Base-by-base conservation (phyloP, 2,888 invertebrate genomes). In the Parnassius smintheus region DNA sequence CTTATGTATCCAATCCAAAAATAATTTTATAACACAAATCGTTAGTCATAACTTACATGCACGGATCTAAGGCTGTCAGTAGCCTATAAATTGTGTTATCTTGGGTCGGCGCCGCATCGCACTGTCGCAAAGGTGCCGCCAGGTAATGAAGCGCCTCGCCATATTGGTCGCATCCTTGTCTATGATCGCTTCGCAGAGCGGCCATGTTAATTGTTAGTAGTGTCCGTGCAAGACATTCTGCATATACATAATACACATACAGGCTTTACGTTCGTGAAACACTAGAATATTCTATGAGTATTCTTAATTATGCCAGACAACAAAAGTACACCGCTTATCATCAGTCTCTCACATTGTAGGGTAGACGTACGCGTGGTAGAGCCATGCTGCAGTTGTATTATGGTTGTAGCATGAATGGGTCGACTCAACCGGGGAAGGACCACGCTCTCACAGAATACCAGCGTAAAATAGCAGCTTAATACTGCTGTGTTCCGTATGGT, bases 71-170 rank as follows among this genome's bases (percentile, higher is more conserved):
- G 41, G n/a, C 57, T 44, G 46, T 41, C 35, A 18, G 35, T 53
- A 25, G 13, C 13, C 59, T 49, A 61, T 61, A 61, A 61, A 61
- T 61, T n/a, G 51, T 51, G 10, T 62, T 57, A 62, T 62, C 62
- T 57, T n/a, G 12, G 9, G n/a, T 13, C 41, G 18, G 56, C 49
- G 54, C 45, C 35, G 18, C 44, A 12, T 51, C 46, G 42, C 46
- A 13, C 51, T n/a, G 45, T 12, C 48, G 57, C 54, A 62, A 62
- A 62, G 58, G 58, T 50, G 54, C 62, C 58, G 62, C 58, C 9
- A 13, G 35, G 50, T 62, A 59, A 62, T 44, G 62, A 62, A 41
- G 44, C 56, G 10, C 13, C 42, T 9, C 49, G 46, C 56, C 57
- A 49, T 62, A 57, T 57, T 57, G 42, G 57, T 53, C 57, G 44